A percentile compares a stretch with the other conserved stretches of the same genome.
Conservation (phyloP, 2,888 invertebrate genomes). For the Eristalis intricaria region DNA sequence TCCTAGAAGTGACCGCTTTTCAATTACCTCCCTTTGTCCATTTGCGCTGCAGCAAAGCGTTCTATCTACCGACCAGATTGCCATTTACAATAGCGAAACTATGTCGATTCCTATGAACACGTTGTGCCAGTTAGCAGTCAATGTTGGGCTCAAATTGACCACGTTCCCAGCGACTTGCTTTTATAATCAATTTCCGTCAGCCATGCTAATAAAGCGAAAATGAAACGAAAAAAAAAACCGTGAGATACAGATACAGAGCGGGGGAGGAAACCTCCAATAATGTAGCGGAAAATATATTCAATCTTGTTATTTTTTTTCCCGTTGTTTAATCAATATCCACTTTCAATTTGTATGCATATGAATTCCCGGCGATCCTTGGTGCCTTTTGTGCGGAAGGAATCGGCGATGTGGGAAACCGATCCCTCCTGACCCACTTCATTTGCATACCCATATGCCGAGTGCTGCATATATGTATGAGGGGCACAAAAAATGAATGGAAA, state of each 20-base stretch:
- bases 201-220: not conserved
- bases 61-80: not conserved
- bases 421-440: not conserved
- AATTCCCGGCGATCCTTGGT: not conserved
- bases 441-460: not conserved
- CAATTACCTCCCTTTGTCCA: not conserved
- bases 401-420: not conserved
- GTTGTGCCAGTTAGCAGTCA: not conserved
- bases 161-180: not conserved
- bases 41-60: not conserved
- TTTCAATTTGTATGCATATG: constrained; percentile 11
- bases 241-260: too few species aligned
- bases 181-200: not conserved
- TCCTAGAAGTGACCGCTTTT: not conserved
- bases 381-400: not conserved
- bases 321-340: constrained; percentile 11
- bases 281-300: constrained; percentile 1
- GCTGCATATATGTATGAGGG: not conserved
- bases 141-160: not conserved
- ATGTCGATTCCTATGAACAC: not conserved
- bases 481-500: not conserved
- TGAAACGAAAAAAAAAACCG: not conserved
- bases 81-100: not conserved
- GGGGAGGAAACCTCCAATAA: not conserved
- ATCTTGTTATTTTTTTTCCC: not conserved